Evolutionary conservation across 2,113 vertebrate species (phyloP), one percentile per base, ranked within the genome.

Genomic region (Tor tambroides): DNA sequence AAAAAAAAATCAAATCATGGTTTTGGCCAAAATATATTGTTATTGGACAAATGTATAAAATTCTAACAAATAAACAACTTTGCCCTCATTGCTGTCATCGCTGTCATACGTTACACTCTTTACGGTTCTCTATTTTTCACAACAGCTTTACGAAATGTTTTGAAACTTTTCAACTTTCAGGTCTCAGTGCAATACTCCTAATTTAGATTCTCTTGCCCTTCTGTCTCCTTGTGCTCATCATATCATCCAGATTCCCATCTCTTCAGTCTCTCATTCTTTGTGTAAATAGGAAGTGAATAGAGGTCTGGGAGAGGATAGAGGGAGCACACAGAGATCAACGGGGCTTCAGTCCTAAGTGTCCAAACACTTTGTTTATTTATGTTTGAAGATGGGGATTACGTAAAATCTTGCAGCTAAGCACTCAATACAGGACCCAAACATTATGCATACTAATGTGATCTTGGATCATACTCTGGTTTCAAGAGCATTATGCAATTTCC

Each of bases 341-440:
- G 23, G n/a, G 35, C 35, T 84, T 86, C 32, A 80, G 74, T 10
- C 56, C 65, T 28, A 54, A 71, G 78, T 65, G 23, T 54, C 86
- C 49, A 77, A 59, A 59, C 46, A 35, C 43, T 69, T 38, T 82
- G 19, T 84, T 85, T 89, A 72, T 77, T 87, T 87, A 65, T 65
- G 76, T 78, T 71, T 46, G 14, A 83, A 59, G 72, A 35, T 78
- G 32, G 10, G 38, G 49, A 51, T 79, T 89, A 84, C 2, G 21
- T 85, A 72, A 89, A 67, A 46, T 65, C 23, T 11, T 63, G 6
- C 41, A 35, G 28, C 35, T 78, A 59, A 30, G 38, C 51, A 23
- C 61, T 87, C 46, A 87, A 89, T 63, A 26, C 72, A 38, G 30
- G 9, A 83, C 28, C 83, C 78, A 54, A 84, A 21, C 51, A 85